Base-by-base conservation (phyloP, 2,888 invertebrate species). In the Proisotoma minuta region DNA sequence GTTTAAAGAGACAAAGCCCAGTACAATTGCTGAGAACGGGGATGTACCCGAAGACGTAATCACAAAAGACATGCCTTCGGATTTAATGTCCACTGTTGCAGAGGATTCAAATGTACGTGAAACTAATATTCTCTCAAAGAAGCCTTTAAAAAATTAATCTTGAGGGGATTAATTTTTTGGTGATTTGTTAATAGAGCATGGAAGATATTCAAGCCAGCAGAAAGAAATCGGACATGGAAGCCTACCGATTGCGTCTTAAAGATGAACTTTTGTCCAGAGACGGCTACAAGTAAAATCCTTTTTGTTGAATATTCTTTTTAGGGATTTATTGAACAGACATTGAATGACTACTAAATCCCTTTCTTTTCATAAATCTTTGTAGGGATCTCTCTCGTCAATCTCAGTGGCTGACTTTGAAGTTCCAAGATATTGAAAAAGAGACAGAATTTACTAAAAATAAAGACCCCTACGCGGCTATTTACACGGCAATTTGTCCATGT, bases 211-310 rank as follows among this genome's bases (percentile, higher is more conserved):
- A 73, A 63, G 73, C 65, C 52, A 66, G 54, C 54, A 71, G 62
- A 81, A 81, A 75, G 74, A 71, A 70, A 81, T 81, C 75, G 79
- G 81, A 70, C 79, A 81, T 77, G 81, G 87, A 89, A 77, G 88
- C 89, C 78, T 88, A 91, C 79, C 86, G 89, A 80, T 83, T 85
- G 77, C 81, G 87, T 76, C 82, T 93, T 74, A 82, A 87, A 75
- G 87, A 90, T 77, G 93, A 93, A 77, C 82, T 93, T 61, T 87
- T 91, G 71, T 88, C 87, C 77, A 83, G 91, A 75, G 90, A 92
- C 78, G 88, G 88, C 56, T 86, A 88, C 78, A 87, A 85, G 89
- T 89, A 59, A 81, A 82, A 79, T 28, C 20, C 15, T 34, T 34
- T 8, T 34, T 34, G 8, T 34, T 8, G 8, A 34, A 34, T n/a